These are phyloP conservation scores for Beaufortia kweichowensis DNA, from an alignment of 2,113 vertebrate genomes.

Conservation along the genomic window DNA sequence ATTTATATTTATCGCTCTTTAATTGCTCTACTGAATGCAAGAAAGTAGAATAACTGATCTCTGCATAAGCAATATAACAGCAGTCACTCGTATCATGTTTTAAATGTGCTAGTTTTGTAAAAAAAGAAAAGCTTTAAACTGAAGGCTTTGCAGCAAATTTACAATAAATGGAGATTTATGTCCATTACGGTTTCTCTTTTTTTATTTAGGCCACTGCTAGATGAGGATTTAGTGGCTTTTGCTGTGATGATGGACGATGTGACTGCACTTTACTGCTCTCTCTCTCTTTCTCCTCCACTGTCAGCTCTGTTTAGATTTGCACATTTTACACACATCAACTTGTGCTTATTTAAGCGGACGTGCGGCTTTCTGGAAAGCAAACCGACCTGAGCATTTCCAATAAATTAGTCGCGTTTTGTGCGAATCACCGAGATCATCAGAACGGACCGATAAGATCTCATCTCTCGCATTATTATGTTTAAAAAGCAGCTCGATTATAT, in stretches of 20 bases:
- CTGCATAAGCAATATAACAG: background rate
- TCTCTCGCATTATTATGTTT: background rate
- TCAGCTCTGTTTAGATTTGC: conserved; percentile 45
- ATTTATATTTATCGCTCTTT: too few species aligned
- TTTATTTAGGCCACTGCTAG: conserved; percentile 46
- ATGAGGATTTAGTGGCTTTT: conserved; percentile 49
- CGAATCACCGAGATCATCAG: conserved; percentile 17
- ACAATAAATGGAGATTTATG: conserved; percentile 47
- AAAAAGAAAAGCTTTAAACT: conserved; percentile 2
- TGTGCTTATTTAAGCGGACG: conserved; percentile 41
- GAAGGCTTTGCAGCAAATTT: conserved; percentile 37
- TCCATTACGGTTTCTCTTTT: conserved; percentile 36
- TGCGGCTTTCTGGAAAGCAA: conserved; percentile 18
- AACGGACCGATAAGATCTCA: conserved; percentile 24
- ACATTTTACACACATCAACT: conserved; percentile 46
- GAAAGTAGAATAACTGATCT: too few species aligned
- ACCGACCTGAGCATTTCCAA: conserved; percentile 28
- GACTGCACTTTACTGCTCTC: conserved; percentile 4
- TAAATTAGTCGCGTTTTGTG: conserved; percentile 18
- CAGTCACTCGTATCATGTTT: conserved; percentile 12
- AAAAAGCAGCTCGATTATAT: background rate
- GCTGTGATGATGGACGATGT: conserved; percentile 37
- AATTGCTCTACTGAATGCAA: too few species aligned
- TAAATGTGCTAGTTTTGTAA: background rate
- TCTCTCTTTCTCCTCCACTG: conserved; percentile 26